Evolutionary conservation across 2,113 vertebrate genomes (phyloP).

Genomic region (Misgurnus anguillicaudatus): DNA sequence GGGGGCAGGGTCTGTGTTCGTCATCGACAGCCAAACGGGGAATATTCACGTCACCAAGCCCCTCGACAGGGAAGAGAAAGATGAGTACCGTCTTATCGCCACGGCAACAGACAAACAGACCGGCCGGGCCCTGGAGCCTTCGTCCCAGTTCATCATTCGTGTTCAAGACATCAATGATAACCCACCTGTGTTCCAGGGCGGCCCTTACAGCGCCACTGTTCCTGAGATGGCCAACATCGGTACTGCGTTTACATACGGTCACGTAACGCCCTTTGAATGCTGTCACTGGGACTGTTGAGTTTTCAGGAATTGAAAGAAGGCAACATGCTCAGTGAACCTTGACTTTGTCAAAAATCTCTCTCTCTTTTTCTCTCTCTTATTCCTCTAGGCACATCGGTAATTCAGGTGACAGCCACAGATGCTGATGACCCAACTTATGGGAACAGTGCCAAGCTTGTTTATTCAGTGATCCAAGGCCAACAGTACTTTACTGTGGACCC

Average conservation of each 20-base stretch:
- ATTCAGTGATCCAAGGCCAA: constrained; percentile 84
- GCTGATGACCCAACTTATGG: constrained; percentile 88
- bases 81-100: constrained; percentile 84
- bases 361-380: background rate
- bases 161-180: constrained; percentile 94
- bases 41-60: constrained; percentile 92
- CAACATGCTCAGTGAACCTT: background rate
- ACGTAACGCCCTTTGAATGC: constrained; percentile 9
- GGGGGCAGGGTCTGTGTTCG: constrained; percentile 88
- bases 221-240: constrained; percentile 89
- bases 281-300: constrained; percentile 1
- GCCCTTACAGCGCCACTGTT: constrained; percentile 82
- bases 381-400: constrained; percentile 72
- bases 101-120: constrained; percentile 83
- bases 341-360: constrained; percentile 4
- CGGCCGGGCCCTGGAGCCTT: constrained; percentile 83
- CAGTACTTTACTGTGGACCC: constrained; percentile 89
- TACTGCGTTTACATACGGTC: constrained; percentile 44
- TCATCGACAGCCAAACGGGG: constrained; percentile 86
- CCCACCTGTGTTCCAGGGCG: constrained; percentile 80
- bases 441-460: constrained; percentile 87
- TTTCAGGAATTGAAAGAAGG: constrained; percentile 1
- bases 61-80: constrained; percentile 88
- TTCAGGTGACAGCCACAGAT: constrained; percentile 85
- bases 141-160: constrained; percentile 87